Base-by-base conservation (phyloP, 2,113 vertebrate species). In the Gymnobelideus leadbeateri region DNA sequence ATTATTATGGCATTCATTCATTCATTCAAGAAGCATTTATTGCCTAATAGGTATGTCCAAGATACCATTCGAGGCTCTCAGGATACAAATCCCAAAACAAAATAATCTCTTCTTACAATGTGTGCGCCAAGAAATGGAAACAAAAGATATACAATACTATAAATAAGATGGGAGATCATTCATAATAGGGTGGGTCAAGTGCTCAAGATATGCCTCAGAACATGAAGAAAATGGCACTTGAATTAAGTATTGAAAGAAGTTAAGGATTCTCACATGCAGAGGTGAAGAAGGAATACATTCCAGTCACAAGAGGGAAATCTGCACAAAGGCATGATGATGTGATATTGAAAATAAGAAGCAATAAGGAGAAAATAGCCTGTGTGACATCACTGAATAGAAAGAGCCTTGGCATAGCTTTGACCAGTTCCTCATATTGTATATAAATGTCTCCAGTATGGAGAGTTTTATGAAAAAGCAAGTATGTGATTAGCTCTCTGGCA, bases 381-480 rank as follows among this genome's bases (percentile, higher is more conserved):
- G 93, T 77, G 46, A 51, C 24, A 5, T 93, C 91, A 93, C 77
- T 92, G 95, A 95, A 93, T 24, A 68, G 31, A 91, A 94, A 91
- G 92, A 90, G n/a, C 68, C 93, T 37, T 92, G 92, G 92, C 93
- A 93, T 89, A 47, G 91, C 89, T 91, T n/a, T 61, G 92, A 91
- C 92, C 91, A 51, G 14, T 96, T 92, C 89, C 94, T 95, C 55
- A 51, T 46, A 43, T 52, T 94, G 68, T 51, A 89, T 37, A 47
- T 61, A 95, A 96, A 94, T 94, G 94, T 91, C 47, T 89, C 46
- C 51, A 55, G 61, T 92, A 92, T 54, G 91, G 89, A 92, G 47
- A 96, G 52, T 95, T 94, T 94, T 53, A 93, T 93, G 47, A 93
- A 96, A 93, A 96, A 96, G 91, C 54, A 96, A 92, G 51, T 89